Evolutionary conservation across 2,888 invertebrate genomes (phyloP), one percentile per base, ranked within the genome.

Genomic region (Hypercompe scribonia): DNA sequence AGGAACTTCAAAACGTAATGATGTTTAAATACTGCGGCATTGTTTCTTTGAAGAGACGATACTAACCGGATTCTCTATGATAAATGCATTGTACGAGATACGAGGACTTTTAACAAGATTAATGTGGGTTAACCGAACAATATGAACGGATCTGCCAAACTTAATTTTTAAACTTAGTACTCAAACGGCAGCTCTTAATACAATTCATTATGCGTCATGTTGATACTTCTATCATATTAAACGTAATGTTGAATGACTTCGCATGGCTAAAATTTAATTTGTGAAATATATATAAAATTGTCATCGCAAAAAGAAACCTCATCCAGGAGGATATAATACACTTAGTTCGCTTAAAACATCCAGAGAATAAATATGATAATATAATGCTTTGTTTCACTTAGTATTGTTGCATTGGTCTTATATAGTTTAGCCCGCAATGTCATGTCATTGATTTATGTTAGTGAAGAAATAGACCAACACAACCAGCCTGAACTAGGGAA

Each of bases 71-170:
- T 87, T 87, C 73, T 54, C 84, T 79, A 85, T 86, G 86, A 87
- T 84, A 86, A 86, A 87, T 87, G 85, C 82, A 79, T 78, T 75
- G 80, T 70, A 78, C 70, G 82, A 85, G 86, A 84, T 83, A 84
- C 82, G 78, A 74, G 80, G 78, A 81, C 81, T 86, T 77, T 80
- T 88, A 90, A 90, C 86, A 84, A 85, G 87, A 89, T 91, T 90
- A 89, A 77, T 81, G 82, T 88, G 88, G 87, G 90, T 90, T 91
- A 92, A 88, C 88, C 84, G 86, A 90, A 90, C 89, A 88, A 88
- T 88, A 86, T 87, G 84, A 92, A 92, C 86, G 90, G 90, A 88
- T 88, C 87, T 69, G 73, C 84, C 76, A 85, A 89, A 91, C 89
- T 88, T 83, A 88, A 88, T 90, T 91, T 90, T 90, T 88, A 84